phyloP scores from a whole-genome alignment of 2,888 invertebrate species.

The Cyclophora albipunctata region DNA sequence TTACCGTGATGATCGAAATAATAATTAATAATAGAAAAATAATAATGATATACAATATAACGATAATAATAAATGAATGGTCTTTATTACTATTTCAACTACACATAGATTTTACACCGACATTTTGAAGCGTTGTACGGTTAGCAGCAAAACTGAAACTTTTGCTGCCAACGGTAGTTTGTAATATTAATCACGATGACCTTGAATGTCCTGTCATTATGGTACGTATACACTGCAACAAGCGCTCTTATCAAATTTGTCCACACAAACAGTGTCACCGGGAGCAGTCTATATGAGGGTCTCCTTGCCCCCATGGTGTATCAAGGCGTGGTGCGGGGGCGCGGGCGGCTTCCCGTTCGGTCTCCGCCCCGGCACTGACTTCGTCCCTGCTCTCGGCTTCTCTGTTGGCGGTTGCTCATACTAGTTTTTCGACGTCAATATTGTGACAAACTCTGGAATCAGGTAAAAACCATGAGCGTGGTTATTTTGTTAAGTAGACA shows the following conservation, averaged over 20 bases:
- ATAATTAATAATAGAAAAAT: constrained; percentile 7
- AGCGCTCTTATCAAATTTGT: constrained; percentile 25
- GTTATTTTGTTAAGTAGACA: too few species aligned
- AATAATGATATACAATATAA: constrained; percentile 1
- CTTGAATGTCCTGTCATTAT: too few species aligned
- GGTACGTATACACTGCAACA: constrained; percentile 55
- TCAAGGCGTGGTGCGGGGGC: constrained; percentile 29
- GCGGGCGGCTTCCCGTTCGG: constrained; percentile 1
- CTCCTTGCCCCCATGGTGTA: constrained; percentile 61
- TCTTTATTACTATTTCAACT: neutral
- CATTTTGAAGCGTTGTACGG: too few species aligned
- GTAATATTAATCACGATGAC: too few species aligned
- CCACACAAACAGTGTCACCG: neutral
- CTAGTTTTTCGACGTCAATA: constrained; percentile 89
- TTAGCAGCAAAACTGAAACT: too few species aligned
- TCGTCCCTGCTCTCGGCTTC: constrained; percentile 37
- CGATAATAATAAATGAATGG: neutral
- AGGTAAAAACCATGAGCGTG: constrained; percentile 1
- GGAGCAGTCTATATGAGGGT: constrained; percentile 54
- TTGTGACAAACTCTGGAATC: constrained; percentile 88
- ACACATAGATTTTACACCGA: neutral
- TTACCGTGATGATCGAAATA: constrained; percentile 27
- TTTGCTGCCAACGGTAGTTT: too few species aligned
- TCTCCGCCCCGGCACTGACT: constrained; percentile 10
- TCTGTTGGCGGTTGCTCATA: constrained; percentile 35